These are phyloP conservation scores for Fratercula arctica DNA, from an alignment of 2,797 vertebrate genomes.

Conservation along the genomic window DNA sequence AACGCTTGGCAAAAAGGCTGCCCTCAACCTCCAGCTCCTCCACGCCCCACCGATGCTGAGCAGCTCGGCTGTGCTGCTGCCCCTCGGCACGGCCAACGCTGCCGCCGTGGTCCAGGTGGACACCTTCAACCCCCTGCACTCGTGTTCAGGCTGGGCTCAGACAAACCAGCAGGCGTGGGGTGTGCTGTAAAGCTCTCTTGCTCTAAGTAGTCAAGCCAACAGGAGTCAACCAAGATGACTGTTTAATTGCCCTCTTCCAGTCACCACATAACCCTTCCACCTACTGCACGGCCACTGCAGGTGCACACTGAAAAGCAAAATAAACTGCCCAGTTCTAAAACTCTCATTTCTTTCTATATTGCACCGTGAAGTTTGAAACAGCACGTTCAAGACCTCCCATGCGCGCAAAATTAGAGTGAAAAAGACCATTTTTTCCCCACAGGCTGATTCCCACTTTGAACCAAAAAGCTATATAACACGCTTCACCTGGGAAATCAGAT, in stretches of 20 bases:
- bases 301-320: neutral
- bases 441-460: neutral
- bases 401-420: neutral
- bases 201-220: conserved; percentile 19
- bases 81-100: neutral
- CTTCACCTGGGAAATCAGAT: neutral
- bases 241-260: conserved; percentile 31
- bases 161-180: neutral
- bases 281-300: neutral
- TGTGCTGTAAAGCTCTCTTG: neutral
- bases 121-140: neutral
- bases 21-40: neutral
- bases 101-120: neutral
- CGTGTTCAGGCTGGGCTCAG: neutral
- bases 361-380: neutral
- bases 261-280: neutral
- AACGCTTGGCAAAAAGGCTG: neutral
- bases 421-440: neutral
- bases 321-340: neutral
- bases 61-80: neutral
- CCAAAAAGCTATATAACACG: neutral
- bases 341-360: neutral
- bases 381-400: neutral
- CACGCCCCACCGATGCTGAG: neutral
- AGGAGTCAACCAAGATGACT: neutral